A percentile compares a stretch with the other conserved stretches of the same genome.
These are phyloP conservation scores for Zosterops borbonicus DNA, from an alignment of 2,113 vertebrate species.

Conservation along the genomic window DNA sequence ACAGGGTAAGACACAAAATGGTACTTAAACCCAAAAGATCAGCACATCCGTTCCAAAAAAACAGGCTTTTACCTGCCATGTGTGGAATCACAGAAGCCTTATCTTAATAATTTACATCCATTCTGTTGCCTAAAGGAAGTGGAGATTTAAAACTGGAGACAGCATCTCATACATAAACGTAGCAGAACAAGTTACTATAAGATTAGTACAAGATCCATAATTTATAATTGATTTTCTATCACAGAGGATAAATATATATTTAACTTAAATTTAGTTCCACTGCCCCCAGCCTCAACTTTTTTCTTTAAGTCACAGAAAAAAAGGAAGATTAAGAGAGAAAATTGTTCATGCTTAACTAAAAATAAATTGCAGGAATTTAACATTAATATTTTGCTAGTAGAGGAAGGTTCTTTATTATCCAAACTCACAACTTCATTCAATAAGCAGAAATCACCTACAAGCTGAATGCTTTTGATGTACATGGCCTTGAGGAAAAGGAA, in stretches of 20 bases:
- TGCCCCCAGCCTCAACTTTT: background rate
- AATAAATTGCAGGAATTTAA: background rate
- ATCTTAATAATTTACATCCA: background rate
- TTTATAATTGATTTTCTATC: background rate
- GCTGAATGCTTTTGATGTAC: background rate
- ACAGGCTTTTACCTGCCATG: fast-evolving
- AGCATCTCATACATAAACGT: background rate
- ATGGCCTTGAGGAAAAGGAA: background rate
- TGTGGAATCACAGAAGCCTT: background rate
- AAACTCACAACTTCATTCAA: background rate
- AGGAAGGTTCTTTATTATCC: background rate
- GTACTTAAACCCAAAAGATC: background rate
- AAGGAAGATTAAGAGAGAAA: background rate
- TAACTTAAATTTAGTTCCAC: background rate
- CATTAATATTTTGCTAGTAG: background rate
- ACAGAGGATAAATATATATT: background rate
- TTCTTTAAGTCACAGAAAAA: background rate
- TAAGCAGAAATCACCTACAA: background rate
- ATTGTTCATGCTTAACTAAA: background rate
- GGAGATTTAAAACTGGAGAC: background rate
- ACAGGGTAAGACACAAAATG: background rate
- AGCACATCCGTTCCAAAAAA: background rate
- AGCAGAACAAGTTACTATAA: background rate
- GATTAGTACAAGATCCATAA: background rate
- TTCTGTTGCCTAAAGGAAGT: background rate